Evolutionary conservation across 1,140 invertebrate species (phyloP).

Genomic region (Drosophila rufa): DNA sequence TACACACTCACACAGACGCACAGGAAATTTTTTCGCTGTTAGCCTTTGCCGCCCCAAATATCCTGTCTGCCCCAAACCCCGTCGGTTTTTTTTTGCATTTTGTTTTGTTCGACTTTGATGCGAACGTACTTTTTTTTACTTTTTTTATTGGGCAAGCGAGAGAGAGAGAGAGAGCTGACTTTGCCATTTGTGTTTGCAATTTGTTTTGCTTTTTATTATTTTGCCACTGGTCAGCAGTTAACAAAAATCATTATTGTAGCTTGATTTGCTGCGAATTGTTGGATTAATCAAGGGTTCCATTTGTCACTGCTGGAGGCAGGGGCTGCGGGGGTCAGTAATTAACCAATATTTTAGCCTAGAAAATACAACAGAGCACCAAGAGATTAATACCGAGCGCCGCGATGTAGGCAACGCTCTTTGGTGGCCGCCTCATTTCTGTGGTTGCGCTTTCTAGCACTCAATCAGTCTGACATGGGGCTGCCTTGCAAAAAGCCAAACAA

Average conservation of each 20-base stretch:
- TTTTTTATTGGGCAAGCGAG: slow-evolving; percentile 21
- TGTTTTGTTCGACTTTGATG: slow-evolving; percentile 79
- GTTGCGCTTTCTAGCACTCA: slow-evolving; percentile 52
- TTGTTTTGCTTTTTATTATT: slow-evolving; percentile 33
- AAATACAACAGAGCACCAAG: neutral
- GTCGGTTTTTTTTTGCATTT: slow-evolving; percentile 53
- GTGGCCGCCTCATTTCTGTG: slow-evolving; percentile 35
- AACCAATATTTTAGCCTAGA: slow-evolving; percentile 15
- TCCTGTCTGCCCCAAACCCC: slow-evolving; percentile 39
- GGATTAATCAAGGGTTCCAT: slow-evolving; percentile 10
- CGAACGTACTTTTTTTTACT: slow-evolving; percentile 41
- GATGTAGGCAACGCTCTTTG: slow-evolving; percentile 36
- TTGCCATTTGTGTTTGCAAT: slow-evolving; percentile 44
- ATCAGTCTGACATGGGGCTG: slow-evolving; percentile 33
- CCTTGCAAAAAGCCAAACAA: neutral
- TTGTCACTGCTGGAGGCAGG: no score
- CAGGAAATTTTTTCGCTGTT: slow-evolving; percentile 71
- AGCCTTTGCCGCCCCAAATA: slow-evolving; percentile 76
- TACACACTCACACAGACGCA: slow-evolving; percentile 55
- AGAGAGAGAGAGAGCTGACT: slow-evolving; percentile 36
- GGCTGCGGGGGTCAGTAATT: neutral
- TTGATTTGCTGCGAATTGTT: slow-evolving; percentile 1
- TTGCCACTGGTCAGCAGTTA: slow-evolving; percentile 33
- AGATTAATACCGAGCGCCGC: slow-evolving; percentile 18
- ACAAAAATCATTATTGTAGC: slow-evolving; percentile 23